Conservation (phyloP, 1,140 invertebrate genomes). For the Hyphantria cunea region DNA sequence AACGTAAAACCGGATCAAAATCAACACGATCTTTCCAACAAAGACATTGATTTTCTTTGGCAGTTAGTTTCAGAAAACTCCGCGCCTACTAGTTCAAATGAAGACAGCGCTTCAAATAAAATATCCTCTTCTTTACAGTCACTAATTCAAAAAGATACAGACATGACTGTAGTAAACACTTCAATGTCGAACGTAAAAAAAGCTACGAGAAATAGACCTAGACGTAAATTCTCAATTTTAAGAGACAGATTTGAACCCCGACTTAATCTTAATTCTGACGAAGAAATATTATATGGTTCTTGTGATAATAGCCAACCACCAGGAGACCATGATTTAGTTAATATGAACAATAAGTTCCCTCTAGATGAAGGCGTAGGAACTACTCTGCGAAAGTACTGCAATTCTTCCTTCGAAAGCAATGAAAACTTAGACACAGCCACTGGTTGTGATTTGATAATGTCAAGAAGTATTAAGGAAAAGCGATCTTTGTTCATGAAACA, state of each 20-base stretch:
- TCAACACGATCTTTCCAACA: conserved; percentile 73
- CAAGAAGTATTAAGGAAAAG: conserved; percentile 81
- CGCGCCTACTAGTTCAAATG: conserved; percentile 52
- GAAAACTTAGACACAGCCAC: conserved; percentile 2
- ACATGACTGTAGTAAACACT: conserved; percentile 46
- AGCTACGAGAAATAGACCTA: conserved; percentile 72
- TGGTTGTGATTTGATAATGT: conserved; percentile 34
- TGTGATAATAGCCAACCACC: conserved; percentile 54
- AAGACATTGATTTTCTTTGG: conserved; percentile 78
- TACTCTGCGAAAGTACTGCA: conserved; percentile 38
- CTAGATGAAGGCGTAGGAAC: conserved; percentile 45
- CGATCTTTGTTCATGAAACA: conserved; percentile 83
- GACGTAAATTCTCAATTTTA: conserved; percentile 84
- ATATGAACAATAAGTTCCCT: conserved; percentile 63
- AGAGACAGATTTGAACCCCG: conserved; percentile 84
- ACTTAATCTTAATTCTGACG: conserved; percentile 71
- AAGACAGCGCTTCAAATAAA: conserved; percentile 62
- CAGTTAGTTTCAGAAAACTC: conserved; percentile 75
- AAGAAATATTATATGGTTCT: conserved; percentile 72
- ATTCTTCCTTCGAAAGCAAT: conserved; percentile 32
- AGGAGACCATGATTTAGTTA: conserved; percentile 50
- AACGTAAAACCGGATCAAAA: conserved; percentile 54
- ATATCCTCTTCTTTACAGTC: conserved; percentile 78
- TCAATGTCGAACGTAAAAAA: conserved; percentile 66
- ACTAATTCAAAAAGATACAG: conserved; percentile 72